Evolutionary conservation across 2,797 vertebrate species (phyloP), one percentile per base, ranked within the genome.

Genomic region (Ibycter americanus): DNA sequence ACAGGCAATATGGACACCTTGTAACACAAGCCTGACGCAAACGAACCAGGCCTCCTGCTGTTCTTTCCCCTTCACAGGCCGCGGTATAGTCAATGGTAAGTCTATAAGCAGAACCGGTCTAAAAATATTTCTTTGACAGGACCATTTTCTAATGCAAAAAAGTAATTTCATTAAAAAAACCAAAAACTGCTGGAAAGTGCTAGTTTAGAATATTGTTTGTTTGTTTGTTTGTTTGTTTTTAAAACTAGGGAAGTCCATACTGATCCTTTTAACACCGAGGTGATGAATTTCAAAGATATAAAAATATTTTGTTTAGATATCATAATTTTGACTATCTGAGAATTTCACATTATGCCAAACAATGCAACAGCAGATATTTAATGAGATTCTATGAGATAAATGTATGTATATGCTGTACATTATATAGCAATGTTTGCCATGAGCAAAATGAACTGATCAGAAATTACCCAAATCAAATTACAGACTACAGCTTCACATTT

Each of bases 21-120:
- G 26, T 42, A 96, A 71, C 73, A 78, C 61, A 78, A 71, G 44
- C 84, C 10, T 80, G 77, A 86, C 3, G 5, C 9, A 85, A 83
- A 89, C 36, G 36, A 83, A 74, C 12, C 44, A 40, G 40, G 21
- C 22, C 44, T 94, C 78, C 81, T 87, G 86, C 86, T 89, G 83
- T 23, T 85, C 44, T 34, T 46, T 66, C n/a, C 44, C 71, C 9
- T 80, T 54, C 66, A 23, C 44, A 72, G 34, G 14, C 51, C 62
- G 72, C 44, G 23, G 29, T 12, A 67, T 42, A 58, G 23, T 42
- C 71, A 76, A 42, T 25, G 20, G 49, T 34, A 77, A 93, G 16
- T 17, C 40, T 67, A 49, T 15, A 68, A 84, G 40, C 12, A 94
- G 26, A 89, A 20, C 2, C 11, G 9, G 10, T 18, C 31, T 40